Evolutionary conservation across 2,888 invertebrate genomes (phyloP), one percentile per base, ranked within the genome.

Genomic region (Glyphotaelius pellucidus): DNA sequence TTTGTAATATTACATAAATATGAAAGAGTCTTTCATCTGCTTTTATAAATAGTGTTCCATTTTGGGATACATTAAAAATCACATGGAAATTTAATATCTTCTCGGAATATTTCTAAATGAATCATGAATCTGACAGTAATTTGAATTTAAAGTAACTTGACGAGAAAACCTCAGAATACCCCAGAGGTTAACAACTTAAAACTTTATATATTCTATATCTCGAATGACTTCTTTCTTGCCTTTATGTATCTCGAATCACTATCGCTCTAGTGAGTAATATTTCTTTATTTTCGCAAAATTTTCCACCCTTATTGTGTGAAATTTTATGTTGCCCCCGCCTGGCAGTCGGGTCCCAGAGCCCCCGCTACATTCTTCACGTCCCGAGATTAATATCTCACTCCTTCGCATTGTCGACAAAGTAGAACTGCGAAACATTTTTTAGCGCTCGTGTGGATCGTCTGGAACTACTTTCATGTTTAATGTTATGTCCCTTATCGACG

Each of bases 311-410:
- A 91, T 87, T 87, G 91, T 91, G 47, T 47, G 85, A 80, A 38
- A 87, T 91, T 86, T 86, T 79, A 90, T 67, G 86, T 38, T 19
- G 81, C 52, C 42, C 81, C 83, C 47, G 87, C 52, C 86, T 80
- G 35, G 83, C 83, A 25, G 35, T 19, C 35, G 32, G 35, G 25
- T 15, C 83, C 35, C 83, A 32, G 31, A 35, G 31, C 35, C 30
- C 38, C 47, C 38, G 87, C 25, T 90, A 85, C 90, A 90, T 92
- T 90, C 86, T 91, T 89, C 86, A 90, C 90, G 84, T 93, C 90
- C 92, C 15, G 89, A 93, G 93, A 93, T 93, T 93, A 93, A 93
- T 93, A 93, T 93, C 93, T 92, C 85, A 83, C 81, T 90, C 85
- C 90, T 91, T 89, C 47, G 35, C 81, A 52, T 79, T 80, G 92